Evolutionary conservation across 2,113 vertebrate genomes (phyloP).

Genomic region (Isichthys henryi): DNA sequence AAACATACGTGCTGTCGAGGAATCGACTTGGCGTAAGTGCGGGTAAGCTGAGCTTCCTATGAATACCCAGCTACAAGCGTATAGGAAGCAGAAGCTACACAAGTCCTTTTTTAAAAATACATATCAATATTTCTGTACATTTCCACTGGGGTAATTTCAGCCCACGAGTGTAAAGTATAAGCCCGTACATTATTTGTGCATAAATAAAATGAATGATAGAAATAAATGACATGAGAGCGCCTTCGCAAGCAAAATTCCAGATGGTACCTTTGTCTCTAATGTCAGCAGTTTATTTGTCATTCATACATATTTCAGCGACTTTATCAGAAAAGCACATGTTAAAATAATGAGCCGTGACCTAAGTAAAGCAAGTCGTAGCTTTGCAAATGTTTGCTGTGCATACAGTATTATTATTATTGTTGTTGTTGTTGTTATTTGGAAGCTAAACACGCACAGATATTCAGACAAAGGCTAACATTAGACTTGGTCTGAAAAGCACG

Average conservation of each 20-base stretch:
- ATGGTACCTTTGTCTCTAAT: slow-evolving; percentile 55
- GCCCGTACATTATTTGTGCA: background rate
- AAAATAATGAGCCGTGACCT: slow-evolving; percentile 63
- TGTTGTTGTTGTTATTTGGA: slow-evolving; percentile 68
- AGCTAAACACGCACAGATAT: slow-evolving; percentile 45
- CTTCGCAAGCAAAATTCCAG: slow-evolving; percentile 42
- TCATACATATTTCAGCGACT: slow-evolving; percentile 53
- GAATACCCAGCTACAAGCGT: background rate
- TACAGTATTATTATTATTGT: background rate
- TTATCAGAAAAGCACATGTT: slow-evolving; percentile 60
- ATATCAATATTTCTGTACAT: background rate
- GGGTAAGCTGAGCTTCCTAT: background rate
- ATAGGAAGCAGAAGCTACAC: background rate
- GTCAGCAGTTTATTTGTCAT: slow-evolving; percentile 60
- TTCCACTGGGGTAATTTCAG: background rate
- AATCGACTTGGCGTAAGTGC: background rate
- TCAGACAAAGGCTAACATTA: slow-evolving; percentile 46
- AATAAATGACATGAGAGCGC: background rate
- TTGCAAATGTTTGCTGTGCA: slow-evolving; percentile 74
- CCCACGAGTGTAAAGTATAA: background rate
- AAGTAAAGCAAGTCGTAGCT: slow-evolving; percentile 62
- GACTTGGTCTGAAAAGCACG: slow-evolving; percentile 53
- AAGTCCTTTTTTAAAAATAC: background rate
- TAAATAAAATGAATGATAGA: background rate
- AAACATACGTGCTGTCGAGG: background rate